Conservation (phyloP, 2,888 invertebrate genomes). For the Anagyrus pseudococci region DNA sequence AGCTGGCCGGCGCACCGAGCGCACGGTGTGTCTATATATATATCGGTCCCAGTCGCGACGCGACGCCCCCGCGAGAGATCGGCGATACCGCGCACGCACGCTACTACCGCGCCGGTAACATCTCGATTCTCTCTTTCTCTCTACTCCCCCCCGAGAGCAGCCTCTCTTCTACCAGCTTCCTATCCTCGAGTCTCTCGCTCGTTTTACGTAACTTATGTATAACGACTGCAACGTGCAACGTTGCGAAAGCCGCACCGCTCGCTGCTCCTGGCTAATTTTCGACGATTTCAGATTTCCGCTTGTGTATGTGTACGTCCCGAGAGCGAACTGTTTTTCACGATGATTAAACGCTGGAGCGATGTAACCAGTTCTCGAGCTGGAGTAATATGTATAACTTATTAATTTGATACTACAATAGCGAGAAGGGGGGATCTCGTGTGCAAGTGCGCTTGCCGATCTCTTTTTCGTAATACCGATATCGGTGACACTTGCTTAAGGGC, state of each 20-base stretch:
- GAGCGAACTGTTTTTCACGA: no score
- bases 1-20: neutral
- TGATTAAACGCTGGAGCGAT: no score
- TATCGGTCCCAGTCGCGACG: no score
- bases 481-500: no score
- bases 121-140: slow-evolving; percentile 25
- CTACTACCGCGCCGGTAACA: slow-evolving; percentile 21
- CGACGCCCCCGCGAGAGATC: slow-evolving; percentile 35
- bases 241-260: neutral
- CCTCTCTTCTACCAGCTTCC: no score
- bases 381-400: no score
- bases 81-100: slow-evolving; percentile 28
- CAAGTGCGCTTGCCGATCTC: no score
- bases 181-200: no score
- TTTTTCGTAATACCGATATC: no score
- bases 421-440: no score
- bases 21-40: neutral
- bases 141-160: neutral
- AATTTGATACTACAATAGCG: no score
- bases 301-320: neutral
- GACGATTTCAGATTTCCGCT: neutral
- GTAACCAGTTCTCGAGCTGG: no score
- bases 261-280: neutral
- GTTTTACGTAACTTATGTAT: neutral
- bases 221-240: neutral